Evolutionary conservation across 64 coral and sea anemone species (phyloP).

Genomic region (Orbicella faveolata): DNA sequence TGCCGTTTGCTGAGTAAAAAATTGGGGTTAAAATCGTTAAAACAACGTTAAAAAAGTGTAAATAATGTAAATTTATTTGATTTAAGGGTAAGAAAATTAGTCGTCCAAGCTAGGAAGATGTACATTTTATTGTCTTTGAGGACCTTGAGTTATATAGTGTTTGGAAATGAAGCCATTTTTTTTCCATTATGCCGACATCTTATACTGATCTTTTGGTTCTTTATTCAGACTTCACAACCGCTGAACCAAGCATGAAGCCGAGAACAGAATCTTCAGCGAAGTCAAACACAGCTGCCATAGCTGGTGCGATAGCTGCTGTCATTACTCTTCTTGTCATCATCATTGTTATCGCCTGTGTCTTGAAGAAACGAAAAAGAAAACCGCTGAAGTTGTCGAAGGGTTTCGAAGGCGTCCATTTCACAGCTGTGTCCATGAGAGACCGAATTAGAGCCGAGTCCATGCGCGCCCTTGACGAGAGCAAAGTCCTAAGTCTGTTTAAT

Average conservation of each 20-base stretch:
- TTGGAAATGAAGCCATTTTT: too few relatives aligned
- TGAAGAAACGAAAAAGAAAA: background rate
- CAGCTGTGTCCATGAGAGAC: constrained; percentile 82
- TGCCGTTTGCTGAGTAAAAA: too few relatives aligned
- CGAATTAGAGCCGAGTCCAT: constrained; percentile 78
- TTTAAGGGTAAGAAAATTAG: too few relatives aligned
- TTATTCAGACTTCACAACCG: background rate
- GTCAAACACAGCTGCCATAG: background rate
- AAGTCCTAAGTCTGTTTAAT: constrained; percentile 71
- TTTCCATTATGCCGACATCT: too few relatives aligned
- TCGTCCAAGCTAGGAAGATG: too few relatives aligned
- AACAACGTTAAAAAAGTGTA: too few relatives aligned
- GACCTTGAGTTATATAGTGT: too few relatives aligned
- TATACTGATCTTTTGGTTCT: background rate
- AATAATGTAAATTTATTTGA: too few relatives aligned
- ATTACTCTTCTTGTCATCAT: background rate
- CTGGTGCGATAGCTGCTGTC: background rate
- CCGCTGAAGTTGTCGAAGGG: constrained; percentile 9
- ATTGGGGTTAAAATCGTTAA: too few relatives aligned
- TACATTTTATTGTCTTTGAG: too few relatives aligned
- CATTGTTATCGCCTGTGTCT: background rate
- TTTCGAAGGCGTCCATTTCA: constrained; percentile 61
- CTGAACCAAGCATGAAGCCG: background rate
- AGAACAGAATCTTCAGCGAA: background rate
- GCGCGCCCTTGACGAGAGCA: constrained; percentile 68